Conservation (phyloP, 2,113 vertebrate species). For the Plecotus auritus region DNA sequence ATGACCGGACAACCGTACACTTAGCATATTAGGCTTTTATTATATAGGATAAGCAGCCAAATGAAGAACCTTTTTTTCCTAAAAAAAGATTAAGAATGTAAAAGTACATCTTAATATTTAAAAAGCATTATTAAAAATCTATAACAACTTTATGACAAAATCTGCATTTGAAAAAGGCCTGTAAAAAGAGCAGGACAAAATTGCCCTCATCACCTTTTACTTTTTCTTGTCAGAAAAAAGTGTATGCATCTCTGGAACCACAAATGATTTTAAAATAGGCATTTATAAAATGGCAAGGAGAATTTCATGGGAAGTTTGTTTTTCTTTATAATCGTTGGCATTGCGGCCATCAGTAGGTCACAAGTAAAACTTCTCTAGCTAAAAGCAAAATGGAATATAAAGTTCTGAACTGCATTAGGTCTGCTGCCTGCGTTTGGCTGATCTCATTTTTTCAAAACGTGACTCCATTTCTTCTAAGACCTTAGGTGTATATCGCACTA, state of each 20-base stretch:
- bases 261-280: slow-evolving; percentile 62
- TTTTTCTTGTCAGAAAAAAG: slow-evolving; percentile 70
- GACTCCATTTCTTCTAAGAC: slow-evolving; percentile 98
- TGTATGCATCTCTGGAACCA: slow-evolving; percentile 64
- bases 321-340: slow-evolving; percentile 49
- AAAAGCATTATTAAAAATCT: slow-evolving; percentile 79
- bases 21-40: too few species aligned
- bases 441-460: slow-evolving; percentile 98
- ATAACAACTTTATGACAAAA: slow-evolving; percentile 75
- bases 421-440: slow-evolving; percentile 97
- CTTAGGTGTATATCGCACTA: slow-evolving; percentile 96
- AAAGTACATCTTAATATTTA: slow-evolving; percentile 76
- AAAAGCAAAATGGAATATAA: slow-evolving; percentile 64
- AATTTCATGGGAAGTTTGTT: slow-evolving; percentile 36
- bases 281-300: slow-evolving; percentile 61
- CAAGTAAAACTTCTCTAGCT: slow-evolving; percentile 69
- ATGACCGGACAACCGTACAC: too few species aligned
- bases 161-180: slow-evolving; percentile 73
- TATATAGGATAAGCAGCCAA: slow-evolving; percentile 61
- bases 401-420: slow-evolving; percentile 81
- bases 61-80: slow-evolving; percentile 59
- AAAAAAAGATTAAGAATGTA: slow-evolving; percentile 75
- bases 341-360: slow-evolving; percentile 64
- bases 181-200: slow-evolving; percentile 70
- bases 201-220: slow-evolving; percentile 62